These are phyloP conservation scores for Melanchra persicariae DNA, from an alignment of 2,888 invertebrate genomes.

Conservation along the genomic window DNA sequence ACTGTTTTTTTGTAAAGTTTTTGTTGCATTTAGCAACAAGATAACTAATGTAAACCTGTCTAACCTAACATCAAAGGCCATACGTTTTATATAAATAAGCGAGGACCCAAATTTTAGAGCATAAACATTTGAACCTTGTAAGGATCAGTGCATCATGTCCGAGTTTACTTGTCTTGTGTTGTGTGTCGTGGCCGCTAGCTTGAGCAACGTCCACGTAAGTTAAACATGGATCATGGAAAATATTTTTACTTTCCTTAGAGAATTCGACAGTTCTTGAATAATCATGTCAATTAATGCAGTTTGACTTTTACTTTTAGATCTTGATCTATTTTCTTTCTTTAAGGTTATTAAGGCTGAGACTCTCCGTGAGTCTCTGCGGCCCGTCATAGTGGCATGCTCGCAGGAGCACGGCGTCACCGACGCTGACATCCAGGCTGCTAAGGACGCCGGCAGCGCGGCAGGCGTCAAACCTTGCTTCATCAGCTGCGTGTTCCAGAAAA, in stretches of 20 bases:
- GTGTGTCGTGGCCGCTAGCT: constrained; percentile 12
- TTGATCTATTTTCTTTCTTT: no score
- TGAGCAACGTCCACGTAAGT: constrained; percentile 17
- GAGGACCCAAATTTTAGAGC: no score
- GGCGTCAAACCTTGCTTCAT: constrained; percentile 59
- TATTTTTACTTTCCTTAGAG: no score
- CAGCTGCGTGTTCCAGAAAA: constrained; percentile 54
- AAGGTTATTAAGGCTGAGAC: constrained; percentile 27
- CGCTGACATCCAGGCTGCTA: constrained; percentile 47
- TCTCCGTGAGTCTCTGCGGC: constrained; percentile 6
- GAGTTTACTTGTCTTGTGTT: constrained; percentile 31
- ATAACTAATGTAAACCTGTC: no score
- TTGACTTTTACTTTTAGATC: no score
- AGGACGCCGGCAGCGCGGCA: constrained; percentile 27
- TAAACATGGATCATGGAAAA: no score
- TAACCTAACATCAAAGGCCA: neutral
- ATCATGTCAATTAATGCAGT: no score
- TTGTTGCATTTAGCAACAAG: no score
- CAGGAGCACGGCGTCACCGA: constrained; percentile 46
- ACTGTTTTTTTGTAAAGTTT: no score
- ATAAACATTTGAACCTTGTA: constrained; percentile 33
- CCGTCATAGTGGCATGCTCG: neutral
- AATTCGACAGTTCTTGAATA: no score
- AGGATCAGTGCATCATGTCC: constrained; percentile 16
- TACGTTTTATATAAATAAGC: constrained; percentile 53